phyloP scores from a whole-genome alignment of 2,113 vertebrate genomes.

The Dendropsophus ebraccatus region DNA sequence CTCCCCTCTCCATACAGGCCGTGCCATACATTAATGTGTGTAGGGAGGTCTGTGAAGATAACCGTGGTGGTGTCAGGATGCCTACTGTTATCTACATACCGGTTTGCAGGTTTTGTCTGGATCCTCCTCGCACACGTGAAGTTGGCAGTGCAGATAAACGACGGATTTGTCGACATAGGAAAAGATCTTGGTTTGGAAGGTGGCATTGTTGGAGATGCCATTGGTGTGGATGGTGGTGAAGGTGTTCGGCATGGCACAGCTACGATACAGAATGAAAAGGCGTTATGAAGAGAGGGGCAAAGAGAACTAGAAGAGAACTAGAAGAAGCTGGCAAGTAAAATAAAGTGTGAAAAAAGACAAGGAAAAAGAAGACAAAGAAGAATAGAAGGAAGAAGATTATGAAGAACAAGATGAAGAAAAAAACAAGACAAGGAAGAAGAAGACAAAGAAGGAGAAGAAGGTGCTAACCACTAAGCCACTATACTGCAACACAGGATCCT shows the following conservation, averaged over 20 bases:
- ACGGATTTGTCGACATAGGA: conserved; percentile 78
- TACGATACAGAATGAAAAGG: conserved; percentile 63
- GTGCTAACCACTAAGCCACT: too few relatives aligned
- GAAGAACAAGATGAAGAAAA: background rate
- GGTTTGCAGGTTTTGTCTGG: conserved; percentile 74
- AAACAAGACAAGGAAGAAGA: background rate
- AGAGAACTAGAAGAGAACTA: too few relatives aligned
- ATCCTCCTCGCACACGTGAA: conserved; percentile 80
- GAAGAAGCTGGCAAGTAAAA: background rate
- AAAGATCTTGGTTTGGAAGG: conserved; percentile 84
- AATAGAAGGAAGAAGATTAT: background rate
- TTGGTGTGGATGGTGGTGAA: conserved; percentile 81
- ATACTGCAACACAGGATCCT: too few relatives aligned
- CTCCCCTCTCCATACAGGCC: too few relatives aligned
- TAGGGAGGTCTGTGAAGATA: too few relatives aligned
- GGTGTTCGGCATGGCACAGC: conserved; percentile 76
- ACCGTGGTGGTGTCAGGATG: background rate
- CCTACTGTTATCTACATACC: conserved; percentile 68
- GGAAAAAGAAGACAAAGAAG: background rate
- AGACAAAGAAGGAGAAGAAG: background rate
- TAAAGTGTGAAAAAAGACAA: background rate
- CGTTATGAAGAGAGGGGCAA: background rate
- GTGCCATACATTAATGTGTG: too few relatives aligned
- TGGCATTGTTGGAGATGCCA: conserved; percentile 80
- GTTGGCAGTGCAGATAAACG: conserved; percentile 86